Base-by-base conservation (phyloP, 2,113 vertebrate genomes). In the Antechinus stuartii region DNA sequence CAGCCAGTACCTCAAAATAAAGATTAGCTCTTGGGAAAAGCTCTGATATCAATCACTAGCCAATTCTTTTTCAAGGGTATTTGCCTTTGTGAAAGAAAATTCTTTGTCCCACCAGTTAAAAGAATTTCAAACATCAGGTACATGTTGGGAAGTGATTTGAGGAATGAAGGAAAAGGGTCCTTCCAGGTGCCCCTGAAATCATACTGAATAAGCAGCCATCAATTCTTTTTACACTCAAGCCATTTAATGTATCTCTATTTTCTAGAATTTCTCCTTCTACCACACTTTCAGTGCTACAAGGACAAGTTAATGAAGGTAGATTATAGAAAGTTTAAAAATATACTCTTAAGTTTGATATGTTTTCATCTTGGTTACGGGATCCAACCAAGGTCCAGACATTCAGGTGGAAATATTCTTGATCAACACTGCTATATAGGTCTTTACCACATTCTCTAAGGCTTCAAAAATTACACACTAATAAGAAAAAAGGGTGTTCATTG, bases 281-380 rank as follows among this genome's bases (percentile, higher is more conserved):
- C 16, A 42, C 19, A 42, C n/a, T 84, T 84, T 42, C 68, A 84
- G 1, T 84, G 68, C 35, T 22, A 84, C 19, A 42, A 19, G 35
- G 68, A 42, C 16, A 84, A 84, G 19, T 84, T 84, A 84, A 30
- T 8, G 54, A 54, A 91, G 46, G 27, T 49, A 91, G 1, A 92
- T 90, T 91, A 92, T 25, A 49, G n/a, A 91, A 68, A 2, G 16
- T 54, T 96, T 7, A 91, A 49, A 94, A 93, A 57, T 68, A n/a
- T 50, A 52, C 50, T 84, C 26, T 50, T 22, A 3, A 26, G 49
- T 57, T 91, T 76, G 25, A 19, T 49, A 54, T 93, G 92, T 91
- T 92, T 92, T 90, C 55, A 93, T 84, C 4, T 96, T 91, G 68
- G 30, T 94, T 9, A 35, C 90, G 53, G 35, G 56, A 90, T 46